Percentiles rank a stretch among this genome's conserved stretches.
These are phyloP conservation scores for Pelusios castaneus DNA, from an alignment of 2,113 vertebrate genomes.

Conservation along the genomic window DNA sequence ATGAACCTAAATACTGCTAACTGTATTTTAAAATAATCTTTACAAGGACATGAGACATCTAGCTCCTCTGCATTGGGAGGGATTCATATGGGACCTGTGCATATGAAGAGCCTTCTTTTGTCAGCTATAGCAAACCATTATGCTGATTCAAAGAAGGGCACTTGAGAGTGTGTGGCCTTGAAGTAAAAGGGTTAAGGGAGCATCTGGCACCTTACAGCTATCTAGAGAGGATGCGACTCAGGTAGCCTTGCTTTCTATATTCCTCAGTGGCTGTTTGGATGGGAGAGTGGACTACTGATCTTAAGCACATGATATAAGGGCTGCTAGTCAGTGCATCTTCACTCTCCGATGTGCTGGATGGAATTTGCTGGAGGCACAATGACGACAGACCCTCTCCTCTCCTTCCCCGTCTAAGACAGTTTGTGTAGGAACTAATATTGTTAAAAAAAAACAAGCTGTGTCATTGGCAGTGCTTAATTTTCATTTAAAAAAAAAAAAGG, in stretches of 20 bases:
- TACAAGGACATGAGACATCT: neutral
- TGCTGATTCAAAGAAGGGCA: neutral
- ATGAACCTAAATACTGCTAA: neutral
- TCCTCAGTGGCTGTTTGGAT: neutral
- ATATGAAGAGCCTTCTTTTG: neutral
- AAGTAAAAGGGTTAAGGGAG: neutral
- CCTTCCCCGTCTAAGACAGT: neutral
- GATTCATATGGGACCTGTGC: neutral
- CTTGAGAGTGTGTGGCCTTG: neutral
- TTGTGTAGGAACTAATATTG: neutral
- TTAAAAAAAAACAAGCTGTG: neutral
- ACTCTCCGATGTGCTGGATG: neutral
- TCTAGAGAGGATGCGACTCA: neutral
- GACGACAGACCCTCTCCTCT: neutral
- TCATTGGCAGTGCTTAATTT: neutral
- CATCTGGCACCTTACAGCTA: neutral
- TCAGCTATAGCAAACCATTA: neutral
- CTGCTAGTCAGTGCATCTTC: neutral
- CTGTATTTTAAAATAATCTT: neutral
- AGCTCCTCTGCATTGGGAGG: neutral
- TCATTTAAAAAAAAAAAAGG: no score
- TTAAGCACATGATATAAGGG: neutral
- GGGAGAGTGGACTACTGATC: neutral
- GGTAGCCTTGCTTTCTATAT: neutral
- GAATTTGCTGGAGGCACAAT: neutral